phyloP scores from a whole-genome alignment of 2,113 vertebrate genomes.

The Microtus richardsoni region DNA sequence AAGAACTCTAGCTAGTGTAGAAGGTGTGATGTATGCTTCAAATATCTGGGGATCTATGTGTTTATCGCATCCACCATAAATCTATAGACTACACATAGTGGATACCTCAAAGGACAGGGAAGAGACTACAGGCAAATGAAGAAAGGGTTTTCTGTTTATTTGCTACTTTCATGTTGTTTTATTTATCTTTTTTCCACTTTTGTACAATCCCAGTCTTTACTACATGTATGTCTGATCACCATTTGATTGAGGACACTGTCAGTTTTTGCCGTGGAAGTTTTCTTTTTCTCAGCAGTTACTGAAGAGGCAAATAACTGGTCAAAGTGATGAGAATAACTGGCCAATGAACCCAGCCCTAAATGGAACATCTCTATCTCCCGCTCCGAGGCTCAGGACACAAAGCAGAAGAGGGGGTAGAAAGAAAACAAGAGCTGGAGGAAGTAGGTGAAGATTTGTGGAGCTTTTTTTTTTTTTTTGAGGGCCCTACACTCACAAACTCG shows the following conservation, averaged over 20 bases:
- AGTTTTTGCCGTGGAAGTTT: not conserved
- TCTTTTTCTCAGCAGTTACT: not conserved
- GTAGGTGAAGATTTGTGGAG: not conserved
- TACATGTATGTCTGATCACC: not conserved
- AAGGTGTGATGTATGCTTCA: not conserved
- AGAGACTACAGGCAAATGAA: not conserved
- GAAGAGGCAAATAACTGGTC: not conserved
- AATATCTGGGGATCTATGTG: not conserved
- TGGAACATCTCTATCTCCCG: too few species aligned
- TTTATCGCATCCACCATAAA: not conserved
- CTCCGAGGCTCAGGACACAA: not conserved
- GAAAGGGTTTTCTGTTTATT: not conserved
- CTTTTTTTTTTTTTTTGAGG: not conserved
- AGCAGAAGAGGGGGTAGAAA: not conserved
- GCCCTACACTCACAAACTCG: not conserved
- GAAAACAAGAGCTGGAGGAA: too few species aligned
- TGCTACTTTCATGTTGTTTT: not conserved
- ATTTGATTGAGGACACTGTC: too few species aligned
- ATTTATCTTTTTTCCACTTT: not conserved
- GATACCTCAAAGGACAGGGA: not conserved
- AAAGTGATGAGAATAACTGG: not conserved
- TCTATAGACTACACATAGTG: not conserved
- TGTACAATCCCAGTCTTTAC: not conserved
- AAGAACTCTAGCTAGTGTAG: not conserved
- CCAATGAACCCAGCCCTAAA: not conserved